Evolutionary conservation across 2,888 invertebrate genomes (phyloP).

Genomic region (Cephus nigrinus): DNA sequence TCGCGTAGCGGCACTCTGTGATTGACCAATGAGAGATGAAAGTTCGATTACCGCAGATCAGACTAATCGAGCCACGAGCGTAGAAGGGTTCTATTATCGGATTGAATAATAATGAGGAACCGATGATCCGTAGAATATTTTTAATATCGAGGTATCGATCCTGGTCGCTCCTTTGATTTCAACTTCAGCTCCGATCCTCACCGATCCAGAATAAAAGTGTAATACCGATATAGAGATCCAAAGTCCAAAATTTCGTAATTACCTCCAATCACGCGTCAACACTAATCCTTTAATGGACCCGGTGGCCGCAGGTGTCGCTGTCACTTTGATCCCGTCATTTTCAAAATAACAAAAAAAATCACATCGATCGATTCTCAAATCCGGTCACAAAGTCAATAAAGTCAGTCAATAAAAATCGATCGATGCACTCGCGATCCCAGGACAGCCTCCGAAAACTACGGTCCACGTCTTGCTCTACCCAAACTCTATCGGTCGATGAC

Average conservation of each 20-base stretch:
- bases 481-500: no score
- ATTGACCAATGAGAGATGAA: slow-evolving; percentile 1
- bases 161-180: background rate
- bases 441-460: no score
- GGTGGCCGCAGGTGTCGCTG: background rate
- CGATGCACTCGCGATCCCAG: no score
- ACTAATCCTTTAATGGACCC: background rate
- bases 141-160: background rate
- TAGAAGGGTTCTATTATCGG: slow-evolving; percentile 15
- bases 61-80: slow-evolving; percentile 16
- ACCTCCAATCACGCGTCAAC: no score
- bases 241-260: no score
- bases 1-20: background rate
- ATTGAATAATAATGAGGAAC: slow-evolving; percentile 19
- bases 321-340: background rate
- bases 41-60: slow-evolving; percentile 15
- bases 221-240: no score
- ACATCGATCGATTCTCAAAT: no score
- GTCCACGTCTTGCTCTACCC: no score
- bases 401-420: no score
- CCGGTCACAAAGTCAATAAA: no score
- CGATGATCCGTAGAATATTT: slow-evolving; percentile 21
- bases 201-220: no score
- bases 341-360: background rate
- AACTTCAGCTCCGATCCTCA: background rate